phyloP scores from a whole-genome alignment of 2,113 vertebrate genomes.

The Boulengeromyrus knoepffleri region DNA sequence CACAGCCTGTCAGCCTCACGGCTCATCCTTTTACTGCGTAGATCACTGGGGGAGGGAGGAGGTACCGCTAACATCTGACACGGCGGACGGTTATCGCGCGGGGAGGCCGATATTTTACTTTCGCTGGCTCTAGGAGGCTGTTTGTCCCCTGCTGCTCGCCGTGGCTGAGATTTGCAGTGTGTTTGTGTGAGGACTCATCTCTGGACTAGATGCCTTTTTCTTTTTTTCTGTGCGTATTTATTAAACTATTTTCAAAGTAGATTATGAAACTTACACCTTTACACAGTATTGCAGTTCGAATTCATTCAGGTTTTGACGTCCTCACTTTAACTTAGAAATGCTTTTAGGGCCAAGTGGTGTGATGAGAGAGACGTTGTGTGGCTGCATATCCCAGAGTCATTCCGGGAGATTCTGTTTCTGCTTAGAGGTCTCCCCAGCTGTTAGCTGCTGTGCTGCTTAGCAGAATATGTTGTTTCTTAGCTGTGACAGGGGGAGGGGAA shows the following conservation, averaged over 20 bases:
- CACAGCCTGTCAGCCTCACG: slow-evolving; percentile 7
- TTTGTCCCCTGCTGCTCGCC: neutral
- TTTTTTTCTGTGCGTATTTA: neutral
- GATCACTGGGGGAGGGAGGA: neutral
- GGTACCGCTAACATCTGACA: neutral
- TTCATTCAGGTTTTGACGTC: neutral
- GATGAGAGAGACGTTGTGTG: neutral
- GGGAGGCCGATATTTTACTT: neutral
- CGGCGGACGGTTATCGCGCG: slow-evolving; percentile 4
- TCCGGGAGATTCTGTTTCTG: neutral
- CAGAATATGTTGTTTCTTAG: slow-evolving; percentile 26
- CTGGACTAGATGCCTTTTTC: neutral
- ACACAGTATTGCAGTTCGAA: neutral
- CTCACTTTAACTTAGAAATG: neutral
- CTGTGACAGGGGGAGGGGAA: neutral
- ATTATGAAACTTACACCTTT: neutral
- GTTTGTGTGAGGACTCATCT: neutral
- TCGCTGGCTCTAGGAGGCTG: neutral
- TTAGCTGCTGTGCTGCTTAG: slow-evolving; percentile 6
- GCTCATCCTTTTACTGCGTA: neutral
- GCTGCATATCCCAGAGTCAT: neutral
- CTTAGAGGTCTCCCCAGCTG: neutral
- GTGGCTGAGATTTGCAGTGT: neutral
- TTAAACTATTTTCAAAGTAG: neutral
- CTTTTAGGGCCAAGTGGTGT: neutral